Base-by-base conservation (phyloP, 2,797 vertebrate species). In the Molossus molossus region DNA sequence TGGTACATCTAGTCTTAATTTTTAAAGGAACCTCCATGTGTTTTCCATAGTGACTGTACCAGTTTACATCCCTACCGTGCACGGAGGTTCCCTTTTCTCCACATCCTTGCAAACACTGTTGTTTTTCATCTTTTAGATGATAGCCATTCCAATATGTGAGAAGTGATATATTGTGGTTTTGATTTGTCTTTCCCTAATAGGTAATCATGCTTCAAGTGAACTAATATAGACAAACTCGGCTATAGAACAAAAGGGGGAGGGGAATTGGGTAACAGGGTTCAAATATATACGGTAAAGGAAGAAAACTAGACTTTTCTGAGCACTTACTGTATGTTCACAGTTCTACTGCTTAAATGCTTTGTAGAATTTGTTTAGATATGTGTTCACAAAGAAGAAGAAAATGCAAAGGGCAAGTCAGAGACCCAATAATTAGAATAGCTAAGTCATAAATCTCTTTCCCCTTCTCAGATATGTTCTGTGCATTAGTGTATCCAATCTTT, bases 381-480 rank as follows among this genome's bases (percentile, higher is more conserved):
- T 84, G 29, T 53, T 70, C 89, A 55, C 45, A 73, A 87, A 90
- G 76, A 37, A 90, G 83, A 57, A 62, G 57, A 20, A 33, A 62
- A 60, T 40, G 29, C 9, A 50, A 90, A 92, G 64, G 70, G 17
- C 33, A 81, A 50, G 76, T 57, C 62, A 82, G 84, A 87, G 45
- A 37, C 20, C 18, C 50, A 79, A 14, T 90, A 53, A 86, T 92
- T 87, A 62, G 27, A 93, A 37, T 55, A 77, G 50, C 85, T 81
- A 58, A 92, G 40, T 29, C 62, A n/a, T 69, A 87, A 90, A 87
- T 92, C 73, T 25, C 75, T 45, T 90, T 79, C 53, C 45, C n/a
- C 87, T 95, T 91, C 84, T 91, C 48, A 87, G 79, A 58, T 76
- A 21, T 76, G 8, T 82, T 76, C 64, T 93, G 86, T 91, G 14